Conservation (phyloP, 2,113 vertebrate species). For the Pelobates fuscus region DNA sequence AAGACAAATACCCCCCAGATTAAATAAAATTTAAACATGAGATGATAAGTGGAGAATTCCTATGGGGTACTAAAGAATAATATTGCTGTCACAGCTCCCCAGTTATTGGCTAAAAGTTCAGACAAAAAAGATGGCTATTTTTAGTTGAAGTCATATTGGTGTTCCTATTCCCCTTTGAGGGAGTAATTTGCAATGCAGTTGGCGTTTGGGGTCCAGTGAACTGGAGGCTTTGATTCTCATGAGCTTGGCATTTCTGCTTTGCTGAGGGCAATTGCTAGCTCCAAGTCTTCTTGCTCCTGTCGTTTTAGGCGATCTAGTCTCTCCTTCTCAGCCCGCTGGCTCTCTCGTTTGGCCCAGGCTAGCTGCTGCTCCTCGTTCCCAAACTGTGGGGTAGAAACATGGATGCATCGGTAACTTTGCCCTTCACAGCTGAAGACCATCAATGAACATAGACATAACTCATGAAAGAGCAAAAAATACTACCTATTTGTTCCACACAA, state of each 20-base stretch:
- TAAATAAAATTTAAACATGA: slow-evolving; percentile 1
- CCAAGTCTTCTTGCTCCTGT: slow-evolving; percentile 97
- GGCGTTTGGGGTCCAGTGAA: slow-evolving; percentile 17
- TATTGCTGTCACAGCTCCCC: slow-evolving; percentile 6
- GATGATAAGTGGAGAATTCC: slow-evolving; percentile 19
- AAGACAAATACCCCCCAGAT: slow-evolving; percentile 6
- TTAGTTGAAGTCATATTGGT: slow-evolving; percentile 6
- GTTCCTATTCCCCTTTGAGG: slow-evolving; percentile 11
- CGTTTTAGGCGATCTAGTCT: slow-evolving; percentile 85
- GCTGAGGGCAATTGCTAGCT: slow-evolving; percentile 95
- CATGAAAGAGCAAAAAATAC: no score
- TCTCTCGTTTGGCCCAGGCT: slow-evolving; percentile 97
- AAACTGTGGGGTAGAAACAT: slow-evolving; percentile 73
- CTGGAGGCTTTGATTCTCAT: slow-evolving; percentile 61
- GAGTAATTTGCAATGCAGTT: slow-evolving; percentile 4
- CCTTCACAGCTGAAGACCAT: not conserved
- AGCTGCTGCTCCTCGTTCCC: slow-evolving; percentile 97
- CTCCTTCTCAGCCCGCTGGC: slow-evolving; percentile 91
- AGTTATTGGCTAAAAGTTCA: slow-evolving; percentile 31
- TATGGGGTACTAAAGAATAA: slow-evolving; percentile 1
- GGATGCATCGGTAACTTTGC: slow-evolving; percentile 49
- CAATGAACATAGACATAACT: not conserved
- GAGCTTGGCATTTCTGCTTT: slow-evolving; percentile 95
- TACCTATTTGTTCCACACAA: not conserved
- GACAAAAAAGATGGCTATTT: slow-evolving; percentile 20